Evolutionary conservation across 2,113 vertebrate genomes (phyloP).

Genomic region (Ancistrus triradiatus): DNA sequence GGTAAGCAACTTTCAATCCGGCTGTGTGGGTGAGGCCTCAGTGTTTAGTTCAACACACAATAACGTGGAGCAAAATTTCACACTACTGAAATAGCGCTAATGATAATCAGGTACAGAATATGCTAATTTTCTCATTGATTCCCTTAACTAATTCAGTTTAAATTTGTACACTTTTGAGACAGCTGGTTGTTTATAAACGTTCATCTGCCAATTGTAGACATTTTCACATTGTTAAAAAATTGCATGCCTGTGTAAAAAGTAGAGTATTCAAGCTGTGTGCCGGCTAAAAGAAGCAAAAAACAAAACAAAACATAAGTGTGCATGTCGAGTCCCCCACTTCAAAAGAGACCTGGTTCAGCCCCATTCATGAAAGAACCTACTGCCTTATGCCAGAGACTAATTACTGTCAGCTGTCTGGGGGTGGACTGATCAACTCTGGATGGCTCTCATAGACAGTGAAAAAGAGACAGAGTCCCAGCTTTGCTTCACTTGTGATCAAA

Average conservation of each 20-base stretch:
- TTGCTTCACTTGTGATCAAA: conserved; percentile 5
- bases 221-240: conserved; percentile 25
- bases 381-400: conserved; percentile 38
- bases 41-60: too few species aligned
- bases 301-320: conserved; percentile 14
- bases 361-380: too few species aligned
- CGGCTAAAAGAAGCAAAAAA: too few species aligned
- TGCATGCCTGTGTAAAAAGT: conserved; percentile 23
- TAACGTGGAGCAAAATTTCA: too few species aligned
- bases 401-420: conserved; percentile 43
- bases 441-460: neutral
- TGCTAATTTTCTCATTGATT: neutral
- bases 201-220: too few species aligned
- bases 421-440: conserved; percentile 21
- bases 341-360: conserved; percentile 34
- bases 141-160: conserved; percentile 26
- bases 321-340: conserved; percentile 29
- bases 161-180: neutral
- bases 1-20: too few species aligned
- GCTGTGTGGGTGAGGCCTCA: too few species aligned
- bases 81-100: too few species aligned
- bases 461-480: neutral
- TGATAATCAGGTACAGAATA: neutral
- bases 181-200: too few species aligned
- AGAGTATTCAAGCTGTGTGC: conserved; percentile 9